phyloP scores from a whole-genome alignment of 2,797 vertebrate species.

The Halcyon badia region DNA sequence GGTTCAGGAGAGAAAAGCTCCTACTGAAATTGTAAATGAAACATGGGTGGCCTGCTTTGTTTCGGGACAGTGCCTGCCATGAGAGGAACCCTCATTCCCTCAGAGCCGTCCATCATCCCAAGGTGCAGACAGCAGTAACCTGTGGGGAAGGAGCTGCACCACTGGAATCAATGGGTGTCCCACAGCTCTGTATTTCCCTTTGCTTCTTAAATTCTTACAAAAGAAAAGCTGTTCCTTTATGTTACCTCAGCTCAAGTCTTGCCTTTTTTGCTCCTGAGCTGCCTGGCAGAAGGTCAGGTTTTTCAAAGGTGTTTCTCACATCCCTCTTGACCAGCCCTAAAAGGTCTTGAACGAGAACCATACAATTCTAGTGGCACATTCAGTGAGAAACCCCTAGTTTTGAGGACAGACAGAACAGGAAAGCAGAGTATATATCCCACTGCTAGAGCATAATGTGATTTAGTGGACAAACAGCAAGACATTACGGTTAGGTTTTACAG shows the following conservation, averaged over 20 bases:
- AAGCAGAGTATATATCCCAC: background rate
- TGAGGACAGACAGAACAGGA: background rate
- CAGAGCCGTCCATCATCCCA: background rate
- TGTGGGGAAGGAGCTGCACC: rapidly evolving
- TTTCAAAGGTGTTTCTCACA: slow-evolving; percentile 16
- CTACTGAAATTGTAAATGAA: background rate
- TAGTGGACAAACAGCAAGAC: slow-evolving; percentile 31
- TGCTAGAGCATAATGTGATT: slow-evolving; percentile 32
- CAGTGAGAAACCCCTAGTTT: background rate
- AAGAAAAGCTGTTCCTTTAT: background rate
- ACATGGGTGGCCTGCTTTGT: background rate
- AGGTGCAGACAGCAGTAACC: background rate
- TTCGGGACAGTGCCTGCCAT: background rate
- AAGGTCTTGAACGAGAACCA: background rate
- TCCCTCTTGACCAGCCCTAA: slow-evolving; percentile 1
- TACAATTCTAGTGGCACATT: background rate
- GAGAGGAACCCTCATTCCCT: background rate
- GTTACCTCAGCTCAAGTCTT: background rate
- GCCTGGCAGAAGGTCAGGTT: background rate
- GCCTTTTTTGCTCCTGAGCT: background rate
- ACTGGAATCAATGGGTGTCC: background rate
- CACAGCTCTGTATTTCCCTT: background rate
- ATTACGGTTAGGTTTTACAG: slow-evolving; percentile 1
- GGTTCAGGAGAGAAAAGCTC: background rate
- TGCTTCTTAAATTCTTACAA: background rate